Evolutionary conservation across 1,140 invertebrate genomes (phyloP), one percentile per base, ranked within the genome.

Genomic region (Temnothorax longispinosus): DNA sequence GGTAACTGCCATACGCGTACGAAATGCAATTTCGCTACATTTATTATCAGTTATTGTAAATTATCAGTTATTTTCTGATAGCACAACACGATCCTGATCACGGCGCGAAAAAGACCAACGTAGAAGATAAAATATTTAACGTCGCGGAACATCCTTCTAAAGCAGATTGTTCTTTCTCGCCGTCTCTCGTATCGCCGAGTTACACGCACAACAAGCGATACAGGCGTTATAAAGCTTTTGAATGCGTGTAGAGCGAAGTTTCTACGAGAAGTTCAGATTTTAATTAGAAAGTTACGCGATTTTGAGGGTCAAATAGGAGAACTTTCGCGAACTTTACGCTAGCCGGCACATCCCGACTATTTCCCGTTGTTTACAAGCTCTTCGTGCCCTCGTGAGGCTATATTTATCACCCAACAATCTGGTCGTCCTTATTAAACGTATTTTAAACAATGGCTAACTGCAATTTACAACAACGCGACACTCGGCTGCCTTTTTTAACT

Each of bases 231-330:
- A 38, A 50, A 58, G 47, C 52, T 56, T 62, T 58, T 77, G 56
- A 75, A 87, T 87, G 65, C 54, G 64, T 82, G 80, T 50, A 62
- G 44, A 35, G 27, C 52, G 13, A 90, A 90, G 69, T 87, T 90
- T 50, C 15, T 11, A 27, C 65, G 60, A 62, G 32, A 91, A 91
- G 89, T 91, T 91, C 35, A 78, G 47, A 58, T 91, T 91, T 91
- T 91, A 91, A 91, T 91, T 91, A 91, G 85, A 89, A 91, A 91
- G 89, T 91, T 91, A 87, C 77, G 86, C 85, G 64, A 88, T 90
- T 85, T 75, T 77, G 56, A 76, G 56, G 89, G 87, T 91, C 90
- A 91, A 90, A 91, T 90, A 69, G 87, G 35, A 44, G 41, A 91
- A 80, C 54, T 82, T 86, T 60, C 18, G 52, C 41, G 38, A 56